Base-by-base conservation (phyloP, 2,888 invertebrate species). In the Limnephilus lunatus region DNA sequence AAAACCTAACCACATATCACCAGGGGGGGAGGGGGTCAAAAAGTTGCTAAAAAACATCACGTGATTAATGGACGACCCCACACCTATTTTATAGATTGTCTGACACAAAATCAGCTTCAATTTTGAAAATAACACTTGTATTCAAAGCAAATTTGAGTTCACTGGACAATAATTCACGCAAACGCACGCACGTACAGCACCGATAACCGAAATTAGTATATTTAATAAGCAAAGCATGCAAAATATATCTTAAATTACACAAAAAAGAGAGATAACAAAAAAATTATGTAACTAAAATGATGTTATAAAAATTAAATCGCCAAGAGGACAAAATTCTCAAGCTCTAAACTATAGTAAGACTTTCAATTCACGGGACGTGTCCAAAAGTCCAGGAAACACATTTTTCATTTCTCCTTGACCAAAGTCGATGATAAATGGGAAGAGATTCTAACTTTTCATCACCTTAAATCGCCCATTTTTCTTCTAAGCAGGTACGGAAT, bases 391-490 rank as follows among this genome's bases (percentile, higher is more conserved):
- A 9, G 25, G 9, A 68, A 68, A 68, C 1, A 68, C 68, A 68
- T 68, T 68, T 68, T 68, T 68, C 68, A 68, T 68, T 68, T 68
- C 68, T n/a, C n/a, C 68, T 68, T 68, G 68, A 68, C 68, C 68
- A 68, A 25, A 68, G 68, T 68, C 25, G 7, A 68, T 68, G 68
- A 68, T 68, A 68, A 68, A 68, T 68, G 68, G 25, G 68, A 68
- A 68, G n/a, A n/a, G 68, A 68, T 68, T 68, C 25, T 25, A 68
- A 25, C 68, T 68, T 68, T 68, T 68, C 68, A n/a, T 68, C 68
- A n/a, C 68, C 1, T 68, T 68, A 9, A 68, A 68, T 68, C 68
- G 68, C 68, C 25, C 68, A 68, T 68, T 68, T n/a, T 25, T 68
- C n/a, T n/a, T 9, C 68, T 68, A 25, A 68, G 68, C 68, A n/a